A percentile compares a stretch with the other conserved stretches of the same genome.
Evolutionary conservation across 2,113 vertebrate species (phyloP).

Genomic region (Edolisoma coerulescens): DNA sequence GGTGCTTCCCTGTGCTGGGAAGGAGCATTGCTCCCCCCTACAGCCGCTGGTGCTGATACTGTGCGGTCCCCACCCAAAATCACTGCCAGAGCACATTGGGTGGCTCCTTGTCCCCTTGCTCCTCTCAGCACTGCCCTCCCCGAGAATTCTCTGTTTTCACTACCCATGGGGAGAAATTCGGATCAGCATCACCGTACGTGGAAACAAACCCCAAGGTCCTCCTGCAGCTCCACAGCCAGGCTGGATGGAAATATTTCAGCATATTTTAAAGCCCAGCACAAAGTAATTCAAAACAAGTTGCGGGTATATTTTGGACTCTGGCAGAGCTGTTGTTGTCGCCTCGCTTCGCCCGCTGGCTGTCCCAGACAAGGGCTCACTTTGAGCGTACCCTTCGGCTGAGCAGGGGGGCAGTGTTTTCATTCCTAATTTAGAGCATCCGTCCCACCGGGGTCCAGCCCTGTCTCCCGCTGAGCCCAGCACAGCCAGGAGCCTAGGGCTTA

Average conservation of each 20-base stretch:
- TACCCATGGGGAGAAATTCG: not conserved
- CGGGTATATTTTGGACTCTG: slow-evolving; percentile 48
- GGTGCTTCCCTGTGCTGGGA: not conserved
- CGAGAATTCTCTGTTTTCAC: not conserved
- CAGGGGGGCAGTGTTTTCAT: slow-evolving; percentile 41
- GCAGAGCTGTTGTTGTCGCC: not conserved
- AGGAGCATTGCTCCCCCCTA: rapidly evolving
- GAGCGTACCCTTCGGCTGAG: not conserved
- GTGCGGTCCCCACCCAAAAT: not conserved
- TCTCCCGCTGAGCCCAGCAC: not conserved
- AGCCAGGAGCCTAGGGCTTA: not conserved
- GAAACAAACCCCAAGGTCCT: not conserved
- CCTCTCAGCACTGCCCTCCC: not conserved
- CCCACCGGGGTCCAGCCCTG: not conserved
- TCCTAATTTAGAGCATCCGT: slow-evolving; percentile 16
- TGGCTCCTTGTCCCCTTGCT: not conserved
- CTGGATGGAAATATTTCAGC: slow-evolving; percentile 55
- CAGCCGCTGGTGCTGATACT: rapidly evolving
- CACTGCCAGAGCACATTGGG: rapidly evolving
- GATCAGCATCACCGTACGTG: not conserved
- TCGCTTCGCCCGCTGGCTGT: not conserved
- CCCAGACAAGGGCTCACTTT: slow-evolving; percentile 59
- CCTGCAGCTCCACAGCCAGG: not conserved
- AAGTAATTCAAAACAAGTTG: slow-evolving; percentile 44
- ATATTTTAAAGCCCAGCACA: not conserved